Conservation (phyloP, 2,113 vertebrate genomes). For the Ifrita kowaldi region DNA sequence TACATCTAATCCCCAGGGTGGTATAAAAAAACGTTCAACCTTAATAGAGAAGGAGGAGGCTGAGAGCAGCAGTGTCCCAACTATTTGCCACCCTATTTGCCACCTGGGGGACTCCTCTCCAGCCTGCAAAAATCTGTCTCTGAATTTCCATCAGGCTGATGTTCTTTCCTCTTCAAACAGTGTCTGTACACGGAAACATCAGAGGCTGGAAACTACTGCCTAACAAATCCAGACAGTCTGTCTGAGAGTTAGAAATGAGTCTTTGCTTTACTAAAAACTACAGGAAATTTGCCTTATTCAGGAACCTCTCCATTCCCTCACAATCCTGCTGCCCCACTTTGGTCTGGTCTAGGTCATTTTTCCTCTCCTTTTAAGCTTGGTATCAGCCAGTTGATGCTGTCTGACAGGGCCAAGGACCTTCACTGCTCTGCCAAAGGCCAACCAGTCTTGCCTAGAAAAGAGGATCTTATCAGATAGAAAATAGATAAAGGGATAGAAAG, state of each 20-base stretch:
- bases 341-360: not conserved
- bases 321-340: not conserved
- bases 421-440: not conserved
- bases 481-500: not conserved
- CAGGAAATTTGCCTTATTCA: not conserved
- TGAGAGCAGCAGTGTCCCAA: not conserved
- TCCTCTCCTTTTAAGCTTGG: not conserved
- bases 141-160: not conserved
- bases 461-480: not conserved
- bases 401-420: not conserved
- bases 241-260: not conserved
- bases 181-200: not conserved
- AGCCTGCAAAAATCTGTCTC: accelerated
- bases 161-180: not conserved
- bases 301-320: not conserved
- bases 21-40: not conserved
- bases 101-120: not conserved
- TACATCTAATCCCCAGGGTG: not conserved
- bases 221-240: not conserved
- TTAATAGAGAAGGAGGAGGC: not conserved
- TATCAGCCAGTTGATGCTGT: not conserved
- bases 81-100: not conserved
- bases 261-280: not conserved
- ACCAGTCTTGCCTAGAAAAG: not conserved
- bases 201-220: not conserved